A percentile compares a stretch with the other conserved stretches of the same genome.
Evolutionary conservation across 2,888 invertebrate genomes (phyloP).

Genomic region (Beris chalybata): DNA sequence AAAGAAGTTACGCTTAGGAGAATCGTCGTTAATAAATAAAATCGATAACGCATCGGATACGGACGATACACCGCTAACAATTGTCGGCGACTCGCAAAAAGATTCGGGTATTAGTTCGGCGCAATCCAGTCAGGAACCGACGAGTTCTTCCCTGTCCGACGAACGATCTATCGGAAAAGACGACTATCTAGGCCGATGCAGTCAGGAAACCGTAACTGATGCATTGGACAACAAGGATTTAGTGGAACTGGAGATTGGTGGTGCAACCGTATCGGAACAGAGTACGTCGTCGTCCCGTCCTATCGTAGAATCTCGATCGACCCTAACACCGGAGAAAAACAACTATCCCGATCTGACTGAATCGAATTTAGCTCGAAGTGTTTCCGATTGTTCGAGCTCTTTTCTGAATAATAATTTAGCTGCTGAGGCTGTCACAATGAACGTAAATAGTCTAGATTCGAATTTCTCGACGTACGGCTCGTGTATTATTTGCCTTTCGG

Average conservation of each 20-base stretch:
- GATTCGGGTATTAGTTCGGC: conserved; percentile 45
- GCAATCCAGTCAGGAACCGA: conserved; percentile 43
- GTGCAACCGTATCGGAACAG: not conserved
- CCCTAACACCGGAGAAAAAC: not conserved
- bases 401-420: conserved; percentile 17
- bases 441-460: conserved; percentile 15
- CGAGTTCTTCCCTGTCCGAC: conserved; percentile 23
- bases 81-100: conserved; percentile 37
- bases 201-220: conserved; percentile 38
- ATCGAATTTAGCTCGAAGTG: conserved; percentile 15
- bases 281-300: not conserved
- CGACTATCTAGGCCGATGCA: conserved; percentile 29
- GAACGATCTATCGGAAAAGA: conserved; percentile 33
- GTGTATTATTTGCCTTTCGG: conserved; percentile 65
- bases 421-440: conserved; percentile 2
- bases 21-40: conserved; percentile 13
- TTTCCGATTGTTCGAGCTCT: conserved; percentile 15
- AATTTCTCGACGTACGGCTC: conserved; percentile 35
- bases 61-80: conserved; percentile 1
- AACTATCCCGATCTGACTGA: conserved; percentile 1
- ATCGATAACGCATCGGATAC: conserved; percentile 32
- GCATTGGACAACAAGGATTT: conserved; percentile 37
- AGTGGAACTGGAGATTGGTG: conserved; percentile 9
- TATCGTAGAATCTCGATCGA: not conserved
- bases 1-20: not conserved